These are phyloP conservation scores for Grapholita molesta DNA, from an alignment of 1,140 invertebrate genomes.

Conservation along the genomic window DNA sequence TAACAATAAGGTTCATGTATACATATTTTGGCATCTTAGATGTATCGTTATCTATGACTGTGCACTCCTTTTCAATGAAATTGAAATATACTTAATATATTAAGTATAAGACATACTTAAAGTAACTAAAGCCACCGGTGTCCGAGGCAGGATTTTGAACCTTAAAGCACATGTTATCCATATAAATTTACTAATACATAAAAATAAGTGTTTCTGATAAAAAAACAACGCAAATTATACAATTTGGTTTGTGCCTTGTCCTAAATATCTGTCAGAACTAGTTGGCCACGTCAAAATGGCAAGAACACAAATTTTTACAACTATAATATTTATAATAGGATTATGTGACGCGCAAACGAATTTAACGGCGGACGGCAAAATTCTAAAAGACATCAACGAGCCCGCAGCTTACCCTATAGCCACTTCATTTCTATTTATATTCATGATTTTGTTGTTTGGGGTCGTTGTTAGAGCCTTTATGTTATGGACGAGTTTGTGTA, in stretches of 20 bases:
- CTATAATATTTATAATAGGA: not conserved
- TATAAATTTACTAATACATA: no score
- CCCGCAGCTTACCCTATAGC: slow-evolving; percentile 47
- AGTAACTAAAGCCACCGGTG: no score
- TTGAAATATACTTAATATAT: no score
- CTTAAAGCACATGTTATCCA: no score
- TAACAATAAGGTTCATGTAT: no score
- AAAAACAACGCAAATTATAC: no score
- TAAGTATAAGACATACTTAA: no score
- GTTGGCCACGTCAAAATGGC: not conserved
- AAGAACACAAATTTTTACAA: not conserved
- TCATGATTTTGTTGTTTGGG: slow-evolving; percentile 49
- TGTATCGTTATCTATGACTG: no score
- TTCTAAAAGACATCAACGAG: slow-evolving; percentile 34
- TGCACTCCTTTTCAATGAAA: no score
- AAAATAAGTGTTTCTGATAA: no score
- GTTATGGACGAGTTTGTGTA: slow-evolving; percentile 46
- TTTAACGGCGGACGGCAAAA: slow-evolving; percentile 23
- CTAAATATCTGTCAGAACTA: not conserved
- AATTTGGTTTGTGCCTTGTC: not conserved
- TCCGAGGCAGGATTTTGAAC: no score
- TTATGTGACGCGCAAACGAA: not conserved
- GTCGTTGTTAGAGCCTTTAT: slow-evolving; percentile 54
- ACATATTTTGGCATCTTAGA: no score
- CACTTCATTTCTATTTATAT: slow-evolving; percentile 52